Base-by-base conservation (phyloP, 2,888 invertebrate genomes). In the Stramonita haemastoma region DNA sequence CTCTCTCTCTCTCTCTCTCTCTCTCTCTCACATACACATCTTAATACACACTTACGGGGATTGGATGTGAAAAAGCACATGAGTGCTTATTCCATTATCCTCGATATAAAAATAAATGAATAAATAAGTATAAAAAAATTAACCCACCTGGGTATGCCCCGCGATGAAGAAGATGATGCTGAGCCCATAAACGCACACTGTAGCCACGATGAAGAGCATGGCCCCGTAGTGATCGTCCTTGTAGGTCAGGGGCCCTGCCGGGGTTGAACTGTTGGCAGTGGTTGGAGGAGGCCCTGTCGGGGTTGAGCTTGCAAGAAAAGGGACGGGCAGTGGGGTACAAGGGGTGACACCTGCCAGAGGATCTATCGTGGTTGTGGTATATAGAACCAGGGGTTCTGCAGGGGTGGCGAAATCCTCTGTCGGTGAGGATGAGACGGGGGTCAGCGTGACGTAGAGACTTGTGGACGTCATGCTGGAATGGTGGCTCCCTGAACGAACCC, bases 141-240 rank as follows among this genome's bases (percentile, higher is more conserved):
- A n/a, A 56, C 91, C 88, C 46, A 89, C 91, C 56, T 91, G 89
- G 26, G 92, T 88, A 86, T 93, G 92, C 22, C 92, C 91, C 26
- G 91, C 92, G n/a, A 93, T 92, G 87, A 92, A 93, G 17, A 92
- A 92, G 15, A 92, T 89, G 17, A 93, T 92, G 60, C 92, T 91
- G 26, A 92, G 70, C 32, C 91, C 92, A 70, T 93, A 93, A 2
- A 92, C 91, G 83, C 90, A 91, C 22, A 93, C 87, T 0, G 91
- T 91, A 1, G 91, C 86, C 5, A 93, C 91, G 26, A 91, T 91
- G 84, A 92, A 93, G 85, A 91, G 26, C 90, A 92, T 90, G 57
- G 92, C 92, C 0, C 92, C 92, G 17, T 73, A 56, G 36, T 79
- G 56, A 77, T 92, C 92, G 29, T 90, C 57, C 1, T 32, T 17